Evolutionary conservation across 2,797 vertebrate species (phyloP).

Genomic region (Myiotriccus ornatus): DNA sequence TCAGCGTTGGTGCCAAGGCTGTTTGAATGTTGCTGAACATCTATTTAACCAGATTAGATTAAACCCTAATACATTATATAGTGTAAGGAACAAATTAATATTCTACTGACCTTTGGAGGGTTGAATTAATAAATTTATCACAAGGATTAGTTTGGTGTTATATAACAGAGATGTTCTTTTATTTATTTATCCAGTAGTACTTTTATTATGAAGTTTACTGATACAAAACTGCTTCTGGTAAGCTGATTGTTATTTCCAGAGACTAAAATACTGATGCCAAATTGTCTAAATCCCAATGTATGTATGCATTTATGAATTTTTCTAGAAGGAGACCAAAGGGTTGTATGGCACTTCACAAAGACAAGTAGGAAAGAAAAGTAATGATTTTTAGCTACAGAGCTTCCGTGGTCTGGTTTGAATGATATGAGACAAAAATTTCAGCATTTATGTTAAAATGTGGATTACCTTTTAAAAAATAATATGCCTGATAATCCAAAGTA

Average conservation of each 20-base stretch:
- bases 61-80: background rate
- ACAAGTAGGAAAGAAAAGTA: background rate
- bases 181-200: background rate
- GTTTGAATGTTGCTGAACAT: background rate
- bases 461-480: background rate
- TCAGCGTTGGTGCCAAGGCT: background rate
- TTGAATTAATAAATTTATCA: conserved; percentile 8
- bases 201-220: background rate
- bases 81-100: background rate
- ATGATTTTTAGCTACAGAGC: background rate
- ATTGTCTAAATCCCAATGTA: background rate
- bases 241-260: background rate
- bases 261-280: background rate
- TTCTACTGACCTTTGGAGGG: background rate
- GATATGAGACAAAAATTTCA: background rate
- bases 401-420: background rate
- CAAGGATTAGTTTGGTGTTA: background rate
- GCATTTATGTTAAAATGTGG: background rate
- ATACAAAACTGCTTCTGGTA: conserved; percentile 8
- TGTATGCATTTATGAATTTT: background rate
- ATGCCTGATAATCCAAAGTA: background rate
- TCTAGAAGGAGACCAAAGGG: background rate
- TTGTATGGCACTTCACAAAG: background rate
- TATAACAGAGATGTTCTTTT: background rate
- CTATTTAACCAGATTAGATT: background rate